Evolutionary conservation across 2,888 invertebrate species (phyloP).

Genomic region (Cheiracanthium punctorium): DNA sequence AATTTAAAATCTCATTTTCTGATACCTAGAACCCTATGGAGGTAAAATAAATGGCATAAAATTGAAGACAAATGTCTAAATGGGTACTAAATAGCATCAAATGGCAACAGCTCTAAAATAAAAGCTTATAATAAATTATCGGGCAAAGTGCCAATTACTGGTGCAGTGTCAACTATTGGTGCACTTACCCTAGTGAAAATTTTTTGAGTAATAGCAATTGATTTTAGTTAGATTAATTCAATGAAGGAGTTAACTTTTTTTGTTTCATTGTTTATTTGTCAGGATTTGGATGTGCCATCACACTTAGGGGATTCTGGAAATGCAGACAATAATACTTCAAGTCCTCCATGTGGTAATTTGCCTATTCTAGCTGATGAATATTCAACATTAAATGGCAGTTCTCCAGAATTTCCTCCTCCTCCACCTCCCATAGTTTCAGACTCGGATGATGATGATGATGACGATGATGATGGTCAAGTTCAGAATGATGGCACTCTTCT

Average conservation of each 20-base stretch:
- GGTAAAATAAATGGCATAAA: no score
- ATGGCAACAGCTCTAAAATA: no score
- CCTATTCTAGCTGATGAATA: conserved; percentile 44
- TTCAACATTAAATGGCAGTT: conserved; percentile 68
- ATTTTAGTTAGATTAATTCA: background rate
- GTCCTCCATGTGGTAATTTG: conserved; percentile 48
- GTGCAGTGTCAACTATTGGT: no score
- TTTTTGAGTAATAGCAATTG: no score
- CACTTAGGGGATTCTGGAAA: conserved; percentile 95
- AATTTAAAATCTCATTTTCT: no score
- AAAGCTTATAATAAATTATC: no score
- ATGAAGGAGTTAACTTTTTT: no score
- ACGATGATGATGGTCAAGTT: conserved; percentile 79
- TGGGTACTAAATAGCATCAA: no score
- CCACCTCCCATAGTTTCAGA: conserved; percentile 72
- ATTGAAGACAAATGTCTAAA: no score
- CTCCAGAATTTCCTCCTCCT: conserved; percentile 64
- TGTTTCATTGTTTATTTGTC: background rate
- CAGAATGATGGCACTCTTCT: conserved; percentile 95
- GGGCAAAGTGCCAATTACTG: no score
- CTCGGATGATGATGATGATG: conserved; percentile 72
- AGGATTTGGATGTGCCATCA: conserved; percentile 95
- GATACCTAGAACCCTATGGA: no score
- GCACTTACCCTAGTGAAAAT: no score
- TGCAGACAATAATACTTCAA: conserved; percentile 65